phyloP scores from a whole-genome alignment of 2,797 vertebrate genomes.

The Echiichthys vipera region DNA sequence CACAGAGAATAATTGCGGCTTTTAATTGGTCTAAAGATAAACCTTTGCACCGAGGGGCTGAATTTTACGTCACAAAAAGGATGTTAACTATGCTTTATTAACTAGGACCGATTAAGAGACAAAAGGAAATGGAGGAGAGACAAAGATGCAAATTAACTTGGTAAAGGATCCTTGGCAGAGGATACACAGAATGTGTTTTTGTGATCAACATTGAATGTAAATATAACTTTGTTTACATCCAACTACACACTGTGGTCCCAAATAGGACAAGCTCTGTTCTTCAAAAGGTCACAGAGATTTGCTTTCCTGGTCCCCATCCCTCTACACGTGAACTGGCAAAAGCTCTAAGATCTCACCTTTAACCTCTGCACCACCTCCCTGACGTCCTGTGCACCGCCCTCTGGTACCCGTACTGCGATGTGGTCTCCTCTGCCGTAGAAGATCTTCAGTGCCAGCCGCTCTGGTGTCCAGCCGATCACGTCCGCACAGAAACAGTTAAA shows the following conservation, averaged over 20 bases:
- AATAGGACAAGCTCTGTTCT: neutral
- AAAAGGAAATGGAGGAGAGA: neutral
- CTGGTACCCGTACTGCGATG: constrained; percentile 84
- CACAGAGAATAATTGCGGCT: neutral
- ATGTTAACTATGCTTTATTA: neutral
- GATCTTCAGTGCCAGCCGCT: constrained; percentile 87
- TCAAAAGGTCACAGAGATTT: neutral
- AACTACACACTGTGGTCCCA: no score
- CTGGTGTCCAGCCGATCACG: constrained; percentile 93
- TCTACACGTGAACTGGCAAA: neutral
- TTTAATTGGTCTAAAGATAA: neutral
- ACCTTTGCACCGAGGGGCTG: neutral
- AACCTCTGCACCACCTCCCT: constrained; percentile 92
- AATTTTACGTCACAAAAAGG: neutral
- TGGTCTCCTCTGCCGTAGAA: constrained; percentile 94
- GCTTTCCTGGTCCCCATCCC: neutral
- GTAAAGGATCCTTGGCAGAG: no score
- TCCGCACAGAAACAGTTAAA: constrained; percentile 95
- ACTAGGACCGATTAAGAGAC: neutral
- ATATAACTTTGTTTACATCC: neutral
- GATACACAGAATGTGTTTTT: neutral
- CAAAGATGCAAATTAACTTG: neutral
- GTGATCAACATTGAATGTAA: neutral
- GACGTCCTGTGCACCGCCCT: constrained; percentile 87
- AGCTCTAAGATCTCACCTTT: constrained; percentile 84